A percentile compares a stretch with the other conserved stretches of the same genome.
These are phyloP conservation scores for Aplysina aerophoba DNA, from an alignment of 37 sponge, comb jelly and placozoan species.

Conservation along the genomic window DNA sequence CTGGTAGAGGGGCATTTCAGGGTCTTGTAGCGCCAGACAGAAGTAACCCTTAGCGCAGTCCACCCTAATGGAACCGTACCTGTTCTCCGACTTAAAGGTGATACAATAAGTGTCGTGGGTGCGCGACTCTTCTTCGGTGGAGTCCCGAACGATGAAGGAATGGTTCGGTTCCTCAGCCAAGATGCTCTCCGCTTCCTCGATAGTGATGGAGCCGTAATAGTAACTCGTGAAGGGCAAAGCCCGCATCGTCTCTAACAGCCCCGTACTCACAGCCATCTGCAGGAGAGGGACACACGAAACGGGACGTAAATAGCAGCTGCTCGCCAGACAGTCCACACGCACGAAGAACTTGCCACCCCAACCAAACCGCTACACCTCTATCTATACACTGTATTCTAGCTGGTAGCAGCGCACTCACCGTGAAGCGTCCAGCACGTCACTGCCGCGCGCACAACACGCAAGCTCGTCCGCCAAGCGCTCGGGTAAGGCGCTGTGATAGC, in stretches of 20 bases:
- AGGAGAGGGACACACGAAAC: background rate
- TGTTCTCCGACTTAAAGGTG: constrained; percentile 68
- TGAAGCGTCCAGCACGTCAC: too few relatives aligned
- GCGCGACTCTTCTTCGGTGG: constrained; percentile 37
- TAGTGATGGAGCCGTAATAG: constrained; percentile 70
- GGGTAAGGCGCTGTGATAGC: too few relatives aligned
- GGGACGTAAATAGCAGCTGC: too few relatives aligned
- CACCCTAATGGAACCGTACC: constrained; percentile 68
- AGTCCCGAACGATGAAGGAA: constrained; percentile 71
- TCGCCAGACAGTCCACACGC: too few relatives aligned
- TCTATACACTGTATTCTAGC: too few relatives aligned
- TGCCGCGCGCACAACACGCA: too few relatives aligned
- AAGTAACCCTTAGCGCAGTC: constrained; percentile 80
- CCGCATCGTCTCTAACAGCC: constrained; percentile 54
- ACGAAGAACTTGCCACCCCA: too few relatives aligned
- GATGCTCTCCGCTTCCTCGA: constrained; percentile 62
- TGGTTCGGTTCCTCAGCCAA: constrained; percentile 69
- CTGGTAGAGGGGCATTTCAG: constrained; percentile 60
- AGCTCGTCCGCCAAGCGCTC: too few relatives aligned
- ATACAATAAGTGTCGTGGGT: constrained; percentile 54
- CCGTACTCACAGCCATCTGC: constrained; percentile 24
- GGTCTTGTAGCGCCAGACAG: constrained; percentile 55
- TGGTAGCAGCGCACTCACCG: too few relatives aligned
- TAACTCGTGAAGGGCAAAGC: constrained; percentile 48
- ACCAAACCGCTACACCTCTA: too few relatives aligned